Base-by-base conservation (phyloP, 2,113 vertebrate species). In the Todiramphus saurophagus region DNA sequence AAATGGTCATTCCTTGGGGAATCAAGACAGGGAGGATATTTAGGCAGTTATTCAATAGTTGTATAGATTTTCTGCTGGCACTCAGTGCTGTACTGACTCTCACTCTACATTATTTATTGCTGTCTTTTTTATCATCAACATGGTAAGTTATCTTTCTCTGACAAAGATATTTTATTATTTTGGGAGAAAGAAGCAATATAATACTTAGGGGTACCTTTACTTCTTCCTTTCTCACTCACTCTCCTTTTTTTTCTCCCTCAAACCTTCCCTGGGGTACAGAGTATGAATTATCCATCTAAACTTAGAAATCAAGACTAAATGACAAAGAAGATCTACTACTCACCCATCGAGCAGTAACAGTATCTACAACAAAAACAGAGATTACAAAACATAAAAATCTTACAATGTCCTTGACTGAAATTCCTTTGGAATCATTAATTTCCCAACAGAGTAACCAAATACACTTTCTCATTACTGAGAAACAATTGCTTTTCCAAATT, bases 341-440 rank as follows among this genome's bases (percentile, higher is more conserved):
- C 67, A 96, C 96, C 95, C 41, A 37, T 64, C 3, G 73, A 89
- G 93, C 95, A 91, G 69, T 59, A 87, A 35, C 94, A 58, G 84
- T 70, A 76, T 76, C 96, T 97, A 75, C 35, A 96, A 96, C 43
- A 93, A 87, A 94, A 95, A 56, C 10, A 95, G 73, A 96, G 33
- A 91, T 94, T 69, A 77, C 43, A 82, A 85, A 92, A 82, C 63
- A 51, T 46, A 75, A 91, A 87, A 79, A 44, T 5, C 59, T 25
- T 56, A 53, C 5, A 1, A 56, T 10, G 6, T 53, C 66, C 89
- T 94, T 84, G 69, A 69, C 33, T 46, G 35, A 79, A 87, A 79
- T 53, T 87, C 35, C 7, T 60, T 70, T 76, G 24, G 43, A 95
- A 87, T 82, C 13, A 51, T 72, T 17, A 16, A 13, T 87, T 94